phyloP scores from a whole-genome alignment of 2,888 invertebrate species.

The Omphaloscelis lunosa region DNA sequence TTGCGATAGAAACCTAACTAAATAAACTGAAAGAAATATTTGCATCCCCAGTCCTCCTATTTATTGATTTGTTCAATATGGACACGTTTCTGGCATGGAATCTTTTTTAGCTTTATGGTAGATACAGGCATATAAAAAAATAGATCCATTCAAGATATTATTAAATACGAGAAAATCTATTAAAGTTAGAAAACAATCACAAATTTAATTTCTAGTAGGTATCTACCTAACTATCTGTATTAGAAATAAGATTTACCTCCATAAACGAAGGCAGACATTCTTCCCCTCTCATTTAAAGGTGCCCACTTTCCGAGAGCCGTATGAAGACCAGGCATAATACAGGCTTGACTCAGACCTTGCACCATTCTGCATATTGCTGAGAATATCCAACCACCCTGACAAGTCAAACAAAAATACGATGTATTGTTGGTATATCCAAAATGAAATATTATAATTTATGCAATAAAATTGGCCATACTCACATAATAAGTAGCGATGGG shows the following conservation, averaged over 20 bases:
- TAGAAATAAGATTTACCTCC: slow-evolving; percentile 68
- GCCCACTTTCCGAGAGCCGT: slow-evolving; percentile 93
- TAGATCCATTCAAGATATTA: not conserved
- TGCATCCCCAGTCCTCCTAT: not conserved
- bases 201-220: not conserved
- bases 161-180: not conserved
- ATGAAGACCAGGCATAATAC: slow-evolving; percentile 92
- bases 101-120: not conserved
- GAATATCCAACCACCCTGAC: slow-evolving; percentile 89
- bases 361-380: slow-evolving; percentile 91
- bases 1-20: not conserved
- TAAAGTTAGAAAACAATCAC: too few relatives aligned
- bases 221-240: not conserved
- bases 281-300: slow-evolving; percentile 91
- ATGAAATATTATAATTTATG: not conserved
- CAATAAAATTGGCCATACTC: slow-evolving; percentile 61
- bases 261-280: slow-evolving; percentile 89
- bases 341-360: slow-evolving; percentile 93
- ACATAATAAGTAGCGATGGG: slow-evolving; percentile 92
- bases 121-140: too few relatives aligned
- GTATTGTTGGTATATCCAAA: not conserved
- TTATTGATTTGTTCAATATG: not conserved
- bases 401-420: not conserved
- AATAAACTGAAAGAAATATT: not conserved
- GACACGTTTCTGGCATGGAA: not conserved